phyloP scores from a whole-genome alignment of 2,113 vertebrate species.

The Actenoides hombroni region DNA sequence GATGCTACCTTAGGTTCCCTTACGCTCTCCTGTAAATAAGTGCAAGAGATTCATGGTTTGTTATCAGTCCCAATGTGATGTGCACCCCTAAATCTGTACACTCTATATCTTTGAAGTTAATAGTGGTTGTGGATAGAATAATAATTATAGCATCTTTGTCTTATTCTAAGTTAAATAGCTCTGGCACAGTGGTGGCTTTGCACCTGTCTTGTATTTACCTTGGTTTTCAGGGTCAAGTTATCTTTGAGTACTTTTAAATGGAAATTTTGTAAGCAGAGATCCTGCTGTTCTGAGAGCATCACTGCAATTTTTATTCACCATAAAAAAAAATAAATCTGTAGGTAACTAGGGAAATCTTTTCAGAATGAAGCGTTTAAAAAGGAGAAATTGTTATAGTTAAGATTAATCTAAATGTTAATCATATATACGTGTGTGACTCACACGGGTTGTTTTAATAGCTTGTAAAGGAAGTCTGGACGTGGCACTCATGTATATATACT shows the following conservation, averaged over 20 bases:
- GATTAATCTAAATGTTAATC: background rate
- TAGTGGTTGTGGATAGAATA: background rate
- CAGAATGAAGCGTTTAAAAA: background rate
- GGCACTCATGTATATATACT: background rate
- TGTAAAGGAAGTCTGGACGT: background rate
- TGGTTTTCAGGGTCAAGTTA: background rate
- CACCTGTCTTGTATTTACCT: background rate
- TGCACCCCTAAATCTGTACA: too few relatives aligned
- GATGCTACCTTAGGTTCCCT: background rate
- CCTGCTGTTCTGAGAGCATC: background rate
- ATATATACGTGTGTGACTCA: rapidly evolving
- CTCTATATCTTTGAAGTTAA: background rate
- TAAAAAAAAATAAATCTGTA: background rate
- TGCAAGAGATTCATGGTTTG: background rate
- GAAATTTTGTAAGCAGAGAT: background rate
- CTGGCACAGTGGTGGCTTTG: background rate
- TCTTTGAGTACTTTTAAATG: background rate
- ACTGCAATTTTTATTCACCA: background rate
- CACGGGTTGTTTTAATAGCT: background rate
- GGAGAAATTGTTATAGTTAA: background rate
- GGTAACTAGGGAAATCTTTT: background rate
- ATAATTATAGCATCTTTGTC: background rate
- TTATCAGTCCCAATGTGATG: rapidly evolving
- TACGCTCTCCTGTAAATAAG: rapidly evolving
- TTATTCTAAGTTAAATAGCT: background rate